Base-by-base conservation (phyloP, 1,140 invertebrate genomes). In the Drosophila teissieri region DNA sequence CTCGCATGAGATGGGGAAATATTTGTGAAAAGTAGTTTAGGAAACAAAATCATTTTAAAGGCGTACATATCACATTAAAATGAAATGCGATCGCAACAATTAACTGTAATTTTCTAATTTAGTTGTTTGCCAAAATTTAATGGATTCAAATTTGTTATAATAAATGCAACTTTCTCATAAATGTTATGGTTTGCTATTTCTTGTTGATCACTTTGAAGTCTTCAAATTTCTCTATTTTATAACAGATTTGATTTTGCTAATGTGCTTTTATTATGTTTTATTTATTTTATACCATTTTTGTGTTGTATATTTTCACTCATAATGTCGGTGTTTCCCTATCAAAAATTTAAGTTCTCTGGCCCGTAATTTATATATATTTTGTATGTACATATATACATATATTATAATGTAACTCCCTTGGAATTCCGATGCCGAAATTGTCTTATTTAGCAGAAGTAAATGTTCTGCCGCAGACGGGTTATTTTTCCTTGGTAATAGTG, bases 361-460 rank as follows among this genome's bases (percentile, higher is more conserved):
- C n/a, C n/a, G 4, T 36, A 19, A 19, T 17, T 36, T 36, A n/a
- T 17, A 31, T 34, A 6, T 12, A 39, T 12, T 2, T 24, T 27
- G 6, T 27, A 1, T 5, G 24, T 27, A 27, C 24, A 27, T 27
- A 27, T 4, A 27, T 27, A 6, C 2, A 27, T 17, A 3, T 17
- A 39, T 27, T 10, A 19, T 17, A 61, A n/a, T 12, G 11, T 36
- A n/a, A 45, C 42, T 36, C 31, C 53, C n/a, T 15, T 61, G 56
- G n/a, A 27, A 61, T 61, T 45, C n/a, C 39, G 17, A 44, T 27
- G 8, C 14, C 36, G 22, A 61, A 37, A 24, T 46, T 62, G 22
- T 42, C 62, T 61, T 64, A 64, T 62, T 37, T 46, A 4, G 62
- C 62, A 62, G 31, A 31, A 31, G 8, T 27, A 27, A 61, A 62